Conservation (phyloP, 2,888 invertebrate species). For the Desoria tigrina region DNA sequence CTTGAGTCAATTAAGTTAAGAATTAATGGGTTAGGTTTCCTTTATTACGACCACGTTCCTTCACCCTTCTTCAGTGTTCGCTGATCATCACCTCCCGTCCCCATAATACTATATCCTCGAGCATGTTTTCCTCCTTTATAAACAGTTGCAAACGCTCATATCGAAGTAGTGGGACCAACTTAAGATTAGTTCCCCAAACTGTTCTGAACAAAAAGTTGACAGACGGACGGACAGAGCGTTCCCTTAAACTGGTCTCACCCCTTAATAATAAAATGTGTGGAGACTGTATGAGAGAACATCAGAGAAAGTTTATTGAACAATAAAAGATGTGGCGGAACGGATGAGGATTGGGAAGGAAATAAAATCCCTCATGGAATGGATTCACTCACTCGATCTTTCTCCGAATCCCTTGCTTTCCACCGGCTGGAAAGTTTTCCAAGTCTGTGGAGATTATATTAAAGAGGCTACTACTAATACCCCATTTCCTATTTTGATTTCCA, state of each 20-base stretch:
- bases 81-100: not conserved
- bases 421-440: too few species aligned
- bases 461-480: too few species aligned
- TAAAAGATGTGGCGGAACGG: slow-evolving; percentile 47
- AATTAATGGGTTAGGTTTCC: slow-evolving; percentile 40
- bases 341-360: slow-evolving; percentile 37
- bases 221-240: too few species aligned
- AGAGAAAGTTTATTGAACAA: slow-evolving; percentile 37
- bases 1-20: slow-evolving; percentile 48
- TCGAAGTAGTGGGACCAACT: too few species aligned
- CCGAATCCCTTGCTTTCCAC: too few species aligned
- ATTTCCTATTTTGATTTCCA: too few species aligned
- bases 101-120: too few species aligned
- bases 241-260: too few species aligned
- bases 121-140: too few species aligned
- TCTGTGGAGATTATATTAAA: too few species aligned
- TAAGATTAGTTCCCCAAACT: too few species aligned
- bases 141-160: too few species aligned
- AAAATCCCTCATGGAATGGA: slow-evolving; percentile 29
- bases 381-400: slow-evolving; percentile 19
- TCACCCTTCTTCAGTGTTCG: not conserved
- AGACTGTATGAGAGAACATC: slow-evolving; percentile 5
- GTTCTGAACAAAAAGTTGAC: not conserved
- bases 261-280: not conserved
- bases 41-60: slow-evolving; percentile 11